Evolutionary conservation across 2,797 vertebrate species (phyloP).

Genomic region (Callimico goeldii): DNA sequence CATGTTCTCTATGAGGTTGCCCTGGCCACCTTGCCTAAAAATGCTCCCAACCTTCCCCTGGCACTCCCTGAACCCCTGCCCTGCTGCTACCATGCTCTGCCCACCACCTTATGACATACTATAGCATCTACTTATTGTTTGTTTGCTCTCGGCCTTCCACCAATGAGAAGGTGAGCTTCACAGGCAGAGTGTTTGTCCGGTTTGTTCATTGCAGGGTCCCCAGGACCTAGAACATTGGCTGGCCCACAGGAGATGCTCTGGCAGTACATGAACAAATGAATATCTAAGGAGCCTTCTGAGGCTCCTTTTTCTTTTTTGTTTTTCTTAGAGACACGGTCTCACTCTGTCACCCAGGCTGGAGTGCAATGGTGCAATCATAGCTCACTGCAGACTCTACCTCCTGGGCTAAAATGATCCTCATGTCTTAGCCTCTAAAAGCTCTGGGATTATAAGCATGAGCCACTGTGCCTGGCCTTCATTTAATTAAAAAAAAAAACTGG

Average conservation of each 20-base stretch:
- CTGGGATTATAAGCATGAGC: neutral
- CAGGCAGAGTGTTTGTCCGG: neutral
- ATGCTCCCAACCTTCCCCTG: neutral
- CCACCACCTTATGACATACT: too few relatives aligned
- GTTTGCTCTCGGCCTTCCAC: neutral
- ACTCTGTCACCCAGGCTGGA: neutral
- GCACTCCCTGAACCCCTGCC: neutral
- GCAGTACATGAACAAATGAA: neutral
- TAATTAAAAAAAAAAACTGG: neutral
- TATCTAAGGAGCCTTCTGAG: neutral
- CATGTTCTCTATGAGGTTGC: neutral
- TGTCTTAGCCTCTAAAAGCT: neutral
- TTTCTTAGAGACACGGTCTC: neutral
- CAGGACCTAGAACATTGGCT: neutral
- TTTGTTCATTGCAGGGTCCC: neutral
- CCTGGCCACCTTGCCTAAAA: neutral
- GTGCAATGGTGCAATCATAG: neutral
- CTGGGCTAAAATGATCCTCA: neutral
- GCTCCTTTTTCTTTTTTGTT: neutral
- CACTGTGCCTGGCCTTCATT: neutral
- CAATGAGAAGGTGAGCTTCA: neutral
- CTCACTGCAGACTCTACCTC: neutral
- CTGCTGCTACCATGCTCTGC: neutral
- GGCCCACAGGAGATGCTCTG: neutral
- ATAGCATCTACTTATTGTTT: neutral